Conservation (phyloP, 1,140 invertebrate genomes). For the Trialeurodes vaporariorum region DNA sequence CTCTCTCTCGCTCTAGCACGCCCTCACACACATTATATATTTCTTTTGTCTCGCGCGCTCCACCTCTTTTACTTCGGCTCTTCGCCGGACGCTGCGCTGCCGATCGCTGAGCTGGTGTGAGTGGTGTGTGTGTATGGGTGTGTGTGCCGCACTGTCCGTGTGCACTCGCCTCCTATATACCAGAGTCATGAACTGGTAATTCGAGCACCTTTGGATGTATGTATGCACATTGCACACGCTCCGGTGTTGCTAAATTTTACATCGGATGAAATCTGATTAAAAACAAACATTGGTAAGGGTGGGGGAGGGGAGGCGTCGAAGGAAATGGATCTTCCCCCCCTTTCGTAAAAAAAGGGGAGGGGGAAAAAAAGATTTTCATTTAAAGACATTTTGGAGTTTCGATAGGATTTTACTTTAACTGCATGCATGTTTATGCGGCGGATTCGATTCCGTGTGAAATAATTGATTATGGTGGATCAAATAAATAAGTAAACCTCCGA, state of each 20-base stretch:
- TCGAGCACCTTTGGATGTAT: background rate
- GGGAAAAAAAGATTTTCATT: background rate
- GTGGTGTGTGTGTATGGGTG: too few relatives aligned
- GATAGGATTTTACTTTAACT: background rate
- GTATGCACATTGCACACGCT: background rate
- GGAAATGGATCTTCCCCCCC: too few relatives aligned
- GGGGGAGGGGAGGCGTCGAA: too few relatives aligned
- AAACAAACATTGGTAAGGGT: background rate
- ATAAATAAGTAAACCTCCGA: too few relatives aligned
- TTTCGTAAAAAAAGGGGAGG: too few relatives aligned
- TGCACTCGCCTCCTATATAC: background rate
- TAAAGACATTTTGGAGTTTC: background rate
- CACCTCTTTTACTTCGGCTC: background rate
- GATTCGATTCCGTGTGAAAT: too few relatives aligned
- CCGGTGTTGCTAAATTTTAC: background rate
- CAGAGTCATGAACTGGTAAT: background rate
- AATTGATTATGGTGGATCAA: too few relatives aligned
- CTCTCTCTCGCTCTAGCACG: background rate
- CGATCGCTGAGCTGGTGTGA: too few relatives aligned
- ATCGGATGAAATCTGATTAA: background rate
- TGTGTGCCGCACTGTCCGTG: too few relatives aligned
- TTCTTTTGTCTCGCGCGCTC: background rate
- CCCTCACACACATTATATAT: background rate
- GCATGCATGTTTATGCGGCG: background rate
- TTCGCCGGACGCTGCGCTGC: too few relatives aligned